Base-by-base conservation (phyloP, 2,113 vertebrate genomes). In the Callipepla squamata region DNA sequence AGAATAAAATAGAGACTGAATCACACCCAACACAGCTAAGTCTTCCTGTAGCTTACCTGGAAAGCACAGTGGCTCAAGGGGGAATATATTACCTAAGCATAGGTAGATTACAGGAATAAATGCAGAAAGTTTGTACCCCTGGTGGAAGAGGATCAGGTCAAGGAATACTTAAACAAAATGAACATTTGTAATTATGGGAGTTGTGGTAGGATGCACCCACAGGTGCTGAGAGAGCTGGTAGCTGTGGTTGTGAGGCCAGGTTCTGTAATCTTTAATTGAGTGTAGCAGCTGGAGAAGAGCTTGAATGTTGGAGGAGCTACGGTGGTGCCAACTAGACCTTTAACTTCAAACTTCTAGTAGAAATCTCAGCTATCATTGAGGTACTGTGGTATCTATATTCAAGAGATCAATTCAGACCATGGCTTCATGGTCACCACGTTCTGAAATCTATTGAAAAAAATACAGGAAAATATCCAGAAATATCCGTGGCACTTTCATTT, bases 71-170 rank as follows among this genome's bases (percentile, higher is more conserved):
- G 28, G 4, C 11, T n/a, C 10, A 20, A 23, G 6, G 25, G 2
- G 12, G 1, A 21, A 0, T 0, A 65, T 2, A 15, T 23, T 42
- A 18, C 28, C 26, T 2, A 63, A 45, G 5, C 6, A 1, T 7
- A 22, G 13, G 4, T 6, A 0, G 2, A 9, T n/a, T 50, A 32
- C 23, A 47, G 4, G 3, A 70, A 42, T 3, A 65, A 51, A 51
- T 15, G 1, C 19, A 19, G 7, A 7, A 3, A 40, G 7, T 36
- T 58, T 58, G 57, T n/a, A n/a, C 32, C 30, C 11, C n/a, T 21
- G 57, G 32, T 58, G 57, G 57, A 21, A 58, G 32, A 21, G 57
- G 32, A 13, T n/a, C 57, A 58, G 57, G 18, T 58, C 57, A 57
- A 30, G 53, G 53, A 32, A 57, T 32, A 57, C 9, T 58, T 58